Base-by-base conservation (phyloP, 2,797 vertebrate species). In the Epinephelus awoara region DNA sequence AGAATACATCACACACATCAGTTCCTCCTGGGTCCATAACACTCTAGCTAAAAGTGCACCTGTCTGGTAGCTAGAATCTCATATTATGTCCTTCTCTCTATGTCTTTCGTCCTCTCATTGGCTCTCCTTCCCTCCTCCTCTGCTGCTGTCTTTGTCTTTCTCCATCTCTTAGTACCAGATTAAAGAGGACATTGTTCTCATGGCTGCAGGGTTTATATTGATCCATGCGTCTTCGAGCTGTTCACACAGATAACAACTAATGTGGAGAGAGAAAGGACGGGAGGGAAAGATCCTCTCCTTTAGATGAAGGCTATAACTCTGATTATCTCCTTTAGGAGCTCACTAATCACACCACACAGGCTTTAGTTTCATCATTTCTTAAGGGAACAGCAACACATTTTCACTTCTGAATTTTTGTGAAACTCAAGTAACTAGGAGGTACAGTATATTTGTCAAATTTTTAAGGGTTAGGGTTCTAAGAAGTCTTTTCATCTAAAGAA, bases 121-220 rank as follows among this genome's bases (percentile, higher is more conserved):
- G 15, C 17, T 49, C n/a, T 74, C 19, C 34, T 51, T 8, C 6
- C 21, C 29, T 73, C n/a, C 38, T 29, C 49, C 61, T 65, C 44
- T 67, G 27, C 57, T 19, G 25, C 52, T 38, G 34, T 23, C 18
- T 72, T 49, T 44, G 55, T 63, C 56, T 56, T 46, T 54, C 29
- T 79, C 34, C 25, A 14, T 75, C 12, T 59, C 52, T 29, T 12
- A 8, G 67, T 25, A 27, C 15, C 7, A 49, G 70, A 86, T 77
- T 49, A 65, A 75, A 63, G 25, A 74, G 73, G 66, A 71, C 40
- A 42, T 27, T 50, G 57, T 55, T 56, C 71, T 74, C 61, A 49
- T 3, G 4, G 46, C 72, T 73, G 66, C 74, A 44, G 62, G 57
- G 46, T 47, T 70, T 55, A 56, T 75, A 75, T 78, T 72, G 75